Evolutionary conservation across 2,797 vertebrate species (phyloP), one percentile per base, ranked within the genome.

Genomic region (Molossus alvarezi): DNA sequence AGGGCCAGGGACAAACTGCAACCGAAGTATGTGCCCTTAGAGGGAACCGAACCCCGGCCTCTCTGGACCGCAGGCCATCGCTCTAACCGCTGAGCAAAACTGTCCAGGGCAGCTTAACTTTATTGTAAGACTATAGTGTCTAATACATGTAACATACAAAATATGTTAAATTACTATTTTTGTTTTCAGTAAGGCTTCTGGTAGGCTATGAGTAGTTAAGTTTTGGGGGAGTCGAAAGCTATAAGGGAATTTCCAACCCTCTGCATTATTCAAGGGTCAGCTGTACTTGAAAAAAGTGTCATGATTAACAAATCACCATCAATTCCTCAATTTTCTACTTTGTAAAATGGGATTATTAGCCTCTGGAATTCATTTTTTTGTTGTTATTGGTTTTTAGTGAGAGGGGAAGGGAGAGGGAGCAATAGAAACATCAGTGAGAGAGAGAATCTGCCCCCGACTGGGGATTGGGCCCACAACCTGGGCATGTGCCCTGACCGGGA

Each of bases 271-370:
- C 12, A 53, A 84, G 62, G 64, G 20, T 55, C 62, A 65, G 18
- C 45, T 33, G 27, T 83, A 27, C 37, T 60, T 91, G 25, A 83
- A 90, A 69, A 80, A 89, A 93, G 82, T 94, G 21, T 88, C 25
- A 45, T 8, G 33, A 62, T 65, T 82, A 71, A 88, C 37, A 88
- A 88, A 86, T 83, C 41, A 87, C 2, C 69, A 83, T 20, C 29
- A 80, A 65, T 94, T 93, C 33, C 62, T 92, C 25, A 82, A 7
- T 79, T 91, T 96, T 96, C 57, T 89, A 33, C 51, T 86, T 14
- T 93, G 33, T 84, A 86, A 95, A 95, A 82, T 88, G 84, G 60
- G 83, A 86, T 89, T 93, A 91, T 76, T 12, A 80, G 48, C 25
- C 57, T 62, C 6, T 72, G 48, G 55, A 83, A 77, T 91, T 71